Base-by-base conservation (phyloP, 1,140 invertebrate species). In the Diabrotica virgifera region DNA sequence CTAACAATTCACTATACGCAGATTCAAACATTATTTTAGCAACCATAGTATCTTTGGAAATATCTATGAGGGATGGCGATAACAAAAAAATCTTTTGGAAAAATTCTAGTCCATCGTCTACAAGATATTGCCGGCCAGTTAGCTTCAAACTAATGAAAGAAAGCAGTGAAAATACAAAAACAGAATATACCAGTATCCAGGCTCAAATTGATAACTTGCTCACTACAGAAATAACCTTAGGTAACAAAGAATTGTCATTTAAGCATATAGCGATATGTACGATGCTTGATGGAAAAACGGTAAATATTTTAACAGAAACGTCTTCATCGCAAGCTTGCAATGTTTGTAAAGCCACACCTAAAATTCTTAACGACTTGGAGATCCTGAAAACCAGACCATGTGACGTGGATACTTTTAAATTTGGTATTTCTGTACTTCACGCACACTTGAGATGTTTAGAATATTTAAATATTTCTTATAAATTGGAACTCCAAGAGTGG, bases 261-360 rank as follows among this genome's bases (percentile, higher is more conserved):
- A 62, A 62, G 35, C 61, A 62, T 38, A 62, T 62, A n/a, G 13
- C 35, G 7, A 50, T 56, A 12, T 62, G 61, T 36, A 63, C 62
- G 6, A 63, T 63, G 55, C 6, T 63, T 14, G 62, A 63, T 63
- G 62, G 55, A 37, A 63, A 63, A 13, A 51, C 55, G 6, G 14
- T 7, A 13, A 63, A 63, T 59, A 36, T 59, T 12, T 36, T 63
- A 8, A 63, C 54, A 6, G 62, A 40, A 11, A 63, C 62, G 13
- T 7, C 53, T 6, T 37, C 14, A 9, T 60, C 55, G 6, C 36
- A 59, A 40, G 38, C 54, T 5, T 63, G 53, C 36, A 59, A 59
- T 51, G 13, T 63, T 14, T 63, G 62, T 40, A 60, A 59, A n/a
- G 62, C 38, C 12, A 63, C 62, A 6, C 55, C 62, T 10, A 59